Evolutionary conservation across 2,888 invertebrate genomes (phyloP).

Genomic region (Ephialtes manifestator): DNA sequence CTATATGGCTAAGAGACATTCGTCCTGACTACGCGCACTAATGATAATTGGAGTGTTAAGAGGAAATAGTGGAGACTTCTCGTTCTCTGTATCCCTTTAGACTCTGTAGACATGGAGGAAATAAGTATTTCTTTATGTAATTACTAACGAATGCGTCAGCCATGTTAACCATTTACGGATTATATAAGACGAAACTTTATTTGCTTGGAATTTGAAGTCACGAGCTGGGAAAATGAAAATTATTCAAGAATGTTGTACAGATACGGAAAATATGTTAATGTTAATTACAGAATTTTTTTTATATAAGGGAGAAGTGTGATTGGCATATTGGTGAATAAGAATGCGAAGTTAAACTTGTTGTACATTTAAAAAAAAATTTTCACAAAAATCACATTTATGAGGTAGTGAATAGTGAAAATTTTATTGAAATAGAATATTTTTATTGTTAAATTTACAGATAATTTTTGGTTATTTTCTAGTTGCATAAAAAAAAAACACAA

Average conservation of each 20-base stretch:
- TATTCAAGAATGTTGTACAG: constrained; percentile 12
- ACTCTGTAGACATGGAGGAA: constrained; percentile 22
- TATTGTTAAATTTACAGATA: too few relatives aligned
- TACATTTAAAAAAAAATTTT: too few relatives aligned
- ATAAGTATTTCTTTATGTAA: constrained; percentile 65
- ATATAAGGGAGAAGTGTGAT: too few relatives aligned
- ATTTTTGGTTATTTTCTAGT: too few relatives aligned
- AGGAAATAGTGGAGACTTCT: constrained; percentile 77
- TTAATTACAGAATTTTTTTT: too few relatives aligned
- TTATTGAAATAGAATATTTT: too few relatives aligned
- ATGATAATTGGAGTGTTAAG: constrained; percentile 84
- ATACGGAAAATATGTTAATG: too few relatives aligned
- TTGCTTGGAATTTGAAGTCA: background rate
- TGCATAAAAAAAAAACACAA: too few relatives aligned
- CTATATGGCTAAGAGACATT: background rate
- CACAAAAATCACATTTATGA: too few relatives aligned
- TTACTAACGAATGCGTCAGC: constrained; percentile 60
- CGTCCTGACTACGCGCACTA: constrained; percentile 71
- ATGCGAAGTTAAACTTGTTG: too few relatives aligned
- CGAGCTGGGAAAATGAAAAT: background rate
- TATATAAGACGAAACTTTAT: background rate
- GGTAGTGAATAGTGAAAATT: too few relatives aligned
- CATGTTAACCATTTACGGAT: constrained; percentile 19
- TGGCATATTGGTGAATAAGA: too few relatives aligned
- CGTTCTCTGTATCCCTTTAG: constrained; percentile 42